Base-by-base conservation (phyloP, 2,888 invertebrate genomes). In the Hirtodrosophila alboralis region DNA sequence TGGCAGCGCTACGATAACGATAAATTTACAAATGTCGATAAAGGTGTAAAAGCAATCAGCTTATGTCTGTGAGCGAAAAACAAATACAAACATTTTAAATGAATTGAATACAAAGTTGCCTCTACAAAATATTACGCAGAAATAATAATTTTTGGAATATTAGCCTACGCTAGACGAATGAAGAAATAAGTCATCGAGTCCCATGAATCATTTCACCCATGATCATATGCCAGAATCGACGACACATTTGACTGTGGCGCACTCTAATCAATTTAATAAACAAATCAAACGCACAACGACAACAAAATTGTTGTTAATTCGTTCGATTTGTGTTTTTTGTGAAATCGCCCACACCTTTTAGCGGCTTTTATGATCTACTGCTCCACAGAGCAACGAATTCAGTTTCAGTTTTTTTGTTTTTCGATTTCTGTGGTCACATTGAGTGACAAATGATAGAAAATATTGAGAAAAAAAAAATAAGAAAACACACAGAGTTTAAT, bases 271-370 rank as follows among this genome's bases (percentile, higher is more conserved):
- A 74, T 74, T 76, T 47, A 60, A 68, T 75, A 64, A 85, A 84
- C 79, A 83, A 69, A 75, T 63, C 66, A 43, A 69, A 28, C 40
- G 34, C 37, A 48, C 33, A 54, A 37, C 41, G 36, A 38, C 56
- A 54, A n/a, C 45, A 57, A 44, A 44, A 13, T 18, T 40, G 56
- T 74, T 60, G 59, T 57, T 64, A 51, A 43, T 52, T 71, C 40
- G 33, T 44, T 41, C 40, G 33, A 40, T 41, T 57, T 43, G 34
- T 37, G 47, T 54, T 54, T 62, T 60, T 75, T 75, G 74, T 69
- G 74, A 75, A 78, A 69, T 69, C 84, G 69, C 83, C 83, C 83
- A 84, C 87, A 84, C 83, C 86, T 86, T 79, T 87, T 86, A 84
- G 83, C 83, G 71, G 76, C 74, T 75, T 83, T 86, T 83, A 83